phyloP scores from a whole-genome alignment of 2,113 vertebrate genomes.

The Sebastes fasciatus region DNA sequence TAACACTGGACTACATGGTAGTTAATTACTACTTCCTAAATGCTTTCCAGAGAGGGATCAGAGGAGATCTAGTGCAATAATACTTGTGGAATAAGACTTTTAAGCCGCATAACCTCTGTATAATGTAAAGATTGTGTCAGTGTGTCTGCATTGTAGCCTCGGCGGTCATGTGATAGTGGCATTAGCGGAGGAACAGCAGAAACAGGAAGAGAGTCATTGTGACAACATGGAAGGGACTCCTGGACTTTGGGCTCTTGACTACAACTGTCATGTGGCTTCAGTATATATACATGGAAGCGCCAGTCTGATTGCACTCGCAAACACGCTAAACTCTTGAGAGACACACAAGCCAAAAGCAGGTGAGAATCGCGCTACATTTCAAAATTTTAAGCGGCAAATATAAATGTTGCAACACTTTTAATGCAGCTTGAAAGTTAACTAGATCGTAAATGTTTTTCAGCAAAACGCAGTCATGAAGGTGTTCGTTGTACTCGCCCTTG shows the following conservation, averaged over 20 bases:
- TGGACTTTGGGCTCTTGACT: slow-evolving; percentile 78
- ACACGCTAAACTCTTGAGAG: slow-evolving; percentile 25
- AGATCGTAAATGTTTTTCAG: slow-evolving; percentile 43
- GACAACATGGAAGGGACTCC: slow-evolving; percentile 79
- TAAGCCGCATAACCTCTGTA: background rate
- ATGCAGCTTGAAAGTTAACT: slow-evolving; percentile 1
- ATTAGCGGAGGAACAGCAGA: slow-evolving; percentile 14
- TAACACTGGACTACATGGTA: slow-evolving; percentile 5
- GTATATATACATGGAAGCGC: slow-evolving; percentile 70
- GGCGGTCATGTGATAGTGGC: slow-evolving; percentile 36
- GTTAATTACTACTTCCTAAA: slow-evolving; percentile 14
- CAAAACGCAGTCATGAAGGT: slow-evolving; percentile 73
- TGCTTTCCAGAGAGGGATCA: slow-evolving; percentile 8
- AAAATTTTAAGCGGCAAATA: background rate
- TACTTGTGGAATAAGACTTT: background rate
- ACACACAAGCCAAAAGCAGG: slow-evolving; percentile 57
- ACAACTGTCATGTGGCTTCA: slow-evolving; percentile 66
- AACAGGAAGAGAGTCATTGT: slow-evolving; percentile 40
- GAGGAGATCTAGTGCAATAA: background rate
- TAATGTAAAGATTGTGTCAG: background rate
- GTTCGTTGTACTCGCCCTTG: slow-evolving; percentile 67
- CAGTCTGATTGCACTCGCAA: slow-evolving; percentile 34
- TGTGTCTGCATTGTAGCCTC: background rate
- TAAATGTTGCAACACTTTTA: background rate
- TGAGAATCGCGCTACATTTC: slow-evolving; percentile 43